phyloP scores from a whole-genome alignment of 2,113 vertebrate genomes.

The Zeus faber region DNA sequence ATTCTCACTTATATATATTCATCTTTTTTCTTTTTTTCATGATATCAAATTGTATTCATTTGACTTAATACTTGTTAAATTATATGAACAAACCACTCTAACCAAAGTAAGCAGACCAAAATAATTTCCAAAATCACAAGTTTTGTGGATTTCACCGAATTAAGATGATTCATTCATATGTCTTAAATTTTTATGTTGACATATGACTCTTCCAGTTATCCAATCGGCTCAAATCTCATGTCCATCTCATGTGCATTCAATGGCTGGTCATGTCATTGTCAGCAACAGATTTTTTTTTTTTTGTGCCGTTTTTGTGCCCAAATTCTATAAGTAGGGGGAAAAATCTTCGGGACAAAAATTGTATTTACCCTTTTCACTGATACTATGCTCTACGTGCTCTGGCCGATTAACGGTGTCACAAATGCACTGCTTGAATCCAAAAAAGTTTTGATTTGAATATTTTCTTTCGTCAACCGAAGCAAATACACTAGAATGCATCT shows the following conservation, averaged over 20 bases:
- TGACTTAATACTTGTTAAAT: no score
- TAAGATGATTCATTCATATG: no score
- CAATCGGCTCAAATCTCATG: background rate
- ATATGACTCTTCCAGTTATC: background rate
- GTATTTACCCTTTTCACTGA: slow-evolving; percentile 13
- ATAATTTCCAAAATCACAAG: no score
- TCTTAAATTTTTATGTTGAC: background rate
- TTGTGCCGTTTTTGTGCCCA: background rate
- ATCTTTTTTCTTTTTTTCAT: no score
- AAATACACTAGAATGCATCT: slow-evolving; percentile 2
- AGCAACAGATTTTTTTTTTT: background rate
- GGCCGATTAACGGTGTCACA: slow-evolving; percentile 19
- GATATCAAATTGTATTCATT: no score
- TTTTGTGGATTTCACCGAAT: no score
- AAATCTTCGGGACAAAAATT: slow-evolving; percentile 5
- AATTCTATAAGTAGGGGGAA: slow-evolving; percentile 7
- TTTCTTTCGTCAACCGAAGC: slow-evolving; percentile 15
- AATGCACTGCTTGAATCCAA: slow-evolving; percentile 30
- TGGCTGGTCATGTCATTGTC: background rate
- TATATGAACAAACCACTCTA: no score
- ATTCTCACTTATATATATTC: no score
- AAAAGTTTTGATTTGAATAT: slow-evolving; percentile 36
- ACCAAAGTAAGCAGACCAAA: no score
- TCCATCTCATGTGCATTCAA: background rate
- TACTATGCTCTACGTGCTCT: slow-evolving; percentile 16